A percentile compares a stretch with the other conserved stretches of the same genome.
phyloP scores from a whole-genome alignment of 2,797 vertebrate genomes.

The Furcifer pardalis region DNA sequence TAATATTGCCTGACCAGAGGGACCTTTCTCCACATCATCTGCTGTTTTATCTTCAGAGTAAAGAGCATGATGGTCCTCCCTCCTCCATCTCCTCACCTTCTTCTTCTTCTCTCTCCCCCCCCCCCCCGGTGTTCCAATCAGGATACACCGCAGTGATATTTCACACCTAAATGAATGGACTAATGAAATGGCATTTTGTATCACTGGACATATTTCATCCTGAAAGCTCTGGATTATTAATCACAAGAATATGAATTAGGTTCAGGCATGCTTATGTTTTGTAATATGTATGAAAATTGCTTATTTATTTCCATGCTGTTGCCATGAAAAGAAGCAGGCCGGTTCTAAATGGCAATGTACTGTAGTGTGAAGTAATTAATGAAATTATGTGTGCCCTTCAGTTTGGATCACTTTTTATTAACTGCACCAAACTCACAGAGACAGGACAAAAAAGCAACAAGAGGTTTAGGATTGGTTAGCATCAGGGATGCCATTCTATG shows the following conservation, averaged over 20 bases:
- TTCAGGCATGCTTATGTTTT: constrained; percentile 61
- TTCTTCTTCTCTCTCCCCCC: not conserved
- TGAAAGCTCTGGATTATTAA: constrained; percentile 62
- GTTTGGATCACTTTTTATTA: constrained; percentile 50
- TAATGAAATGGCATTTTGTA: constrained; percentile 58
- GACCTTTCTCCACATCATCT: constrained; percentile 17
- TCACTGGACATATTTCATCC: constrained; percentile 45
- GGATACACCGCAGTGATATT: constrained; percentile 28
- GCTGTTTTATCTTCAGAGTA: constrained; percentile 37
- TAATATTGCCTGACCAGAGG: constrained; percentile 36
- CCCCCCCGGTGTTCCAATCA: constrained; percentile 5
- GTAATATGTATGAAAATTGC: constrained; percentile 65
- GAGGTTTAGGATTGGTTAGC: not conserved
- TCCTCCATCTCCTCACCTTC: not conserved
- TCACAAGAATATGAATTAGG: constrained; percentile 63
- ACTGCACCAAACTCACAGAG: constrained; percentile 38
- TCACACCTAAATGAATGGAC: constrained; percentile 54
- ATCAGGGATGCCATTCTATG: not conserved
- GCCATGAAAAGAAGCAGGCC: constrained; percentile 63
- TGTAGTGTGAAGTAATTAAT: constrained; percentile 68
- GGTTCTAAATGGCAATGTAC: constrained; percentile 59
- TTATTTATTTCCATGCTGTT: constrained; percentile 68
- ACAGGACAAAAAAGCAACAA: constrained; percentile 20
- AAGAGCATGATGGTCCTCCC: not conserved
- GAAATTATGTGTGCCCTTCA: constrained; percentile 58